Conservation (phyloP, 2,888 invertebrate species). For the Drosophila austrosaltans region DNA sequence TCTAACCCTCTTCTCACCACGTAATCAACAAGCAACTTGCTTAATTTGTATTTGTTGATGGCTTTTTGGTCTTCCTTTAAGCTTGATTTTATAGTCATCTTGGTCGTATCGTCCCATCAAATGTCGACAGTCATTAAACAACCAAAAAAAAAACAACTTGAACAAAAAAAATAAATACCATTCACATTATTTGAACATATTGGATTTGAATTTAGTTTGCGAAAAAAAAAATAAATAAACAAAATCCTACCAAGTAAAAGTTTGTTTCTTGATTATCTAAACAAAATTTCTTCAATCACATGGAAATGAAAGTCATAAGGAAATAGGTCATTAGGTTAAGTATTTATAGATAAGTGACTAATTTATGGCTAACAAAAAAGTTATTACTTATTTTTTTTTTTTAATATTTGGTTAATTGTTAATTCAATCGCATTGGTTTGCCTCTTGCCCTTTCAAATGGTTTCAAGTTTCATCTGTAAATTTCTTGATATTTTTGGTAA, state of each 20-base stretch:
- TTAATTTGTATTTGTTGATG: slow-evolving; percentile 55
- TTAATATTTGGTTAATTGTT: no score
- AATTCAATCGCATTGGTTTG: no score
- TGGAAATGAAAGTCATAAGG: neutral
- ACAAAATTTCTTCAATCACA: neutral
- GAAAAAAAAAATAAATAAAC: neutral
- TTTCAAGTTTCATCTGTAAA: no score
- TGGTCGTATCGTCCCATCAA: slow-evolving; percentile 23
- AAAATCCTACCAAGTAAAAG: neutral
- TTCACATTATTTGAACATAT: slow-evolving; percentile 9
- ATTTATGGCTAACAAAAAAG: neutral
- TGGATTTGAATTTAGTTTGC: neutral
- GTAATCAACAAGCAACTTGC: slow-evolving; percentile 46
- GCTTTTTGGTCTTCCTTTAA: slow-evolving; percentile 34
- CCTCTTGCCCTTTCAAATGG: no score
- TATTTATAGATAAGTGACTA: neutral
- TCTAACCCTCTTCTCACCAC: slow-evolving; percentile 7
- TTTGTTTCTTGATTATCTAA: neutral
- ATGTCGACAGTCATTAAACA: slow-evolving; percentile 5
- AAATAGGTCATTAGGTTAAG: neutral
- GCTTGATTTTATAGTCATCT: slow-evolving; percentile 20
- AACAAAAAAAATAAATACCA: neutral
- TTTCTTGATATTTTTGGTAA: no score
- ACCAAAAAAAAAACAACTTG: neutral
- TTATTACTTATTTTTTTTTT: no score